Conservation (phyloP, 2,113 vertebrate species). For the Phoxinus phoxinus region DNA sequence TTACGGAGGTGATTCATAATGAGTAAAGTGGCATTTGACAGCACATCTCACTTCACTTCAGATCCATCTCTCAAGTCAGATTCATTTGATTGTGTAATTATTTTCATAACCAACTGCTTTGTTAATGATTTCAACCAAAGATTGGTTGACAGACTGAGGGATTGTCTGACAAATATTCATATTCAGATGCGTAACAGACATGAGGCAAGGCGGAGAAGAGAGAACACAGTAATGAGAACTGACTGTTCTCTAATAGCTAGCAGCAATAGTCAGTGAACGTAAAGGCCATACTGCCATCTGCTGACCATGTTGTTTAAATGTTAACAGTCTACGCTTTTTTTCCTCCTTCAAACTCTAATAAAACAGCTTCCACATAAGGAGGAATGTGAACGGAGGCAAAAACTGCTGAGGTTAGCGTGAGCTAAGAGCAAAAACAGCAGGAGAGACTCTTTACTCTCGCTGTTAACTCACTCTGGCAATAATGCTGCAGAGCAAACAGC, state of each 20-base stretch:
- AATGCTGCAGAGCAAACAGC: not conserved
- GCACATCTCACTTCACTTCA: constrained; percentile 24
- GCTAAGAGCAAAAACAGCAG: constrained; percentile 30
- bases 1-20: constrained; percentile 51
- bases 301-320: constrained; percentile 6
- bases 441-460: not conserved
- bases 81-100: constrained; percentile 18
- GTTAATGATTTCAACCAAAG: not conserved
- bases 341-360: not conserved
- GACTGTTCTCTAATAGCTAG: constrained; percentile 10
- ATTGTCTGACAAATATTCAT: not conserved
- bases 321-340: not conserved
- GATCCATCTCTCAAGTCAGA: constrained; percentile 15
- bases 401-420: constrained; percentile 36
- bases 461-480: not conserved
- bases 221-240: not conserved
- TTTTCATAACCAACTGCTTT: constrained; percentile 6
- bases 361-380: constrained; percentile 19
- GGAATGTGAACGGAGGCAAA: constrained; percentile 22
- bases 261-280: not conserved
- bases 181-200: not conserved
- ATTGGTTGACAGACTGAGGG: not conserved
- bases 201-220: not conserved
- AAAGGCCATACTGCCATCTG: constrained; percentile 29
- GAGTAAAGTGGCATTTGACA: constrained; percentile 44